These are phyloP conservation scores for Apostichopus leukothele DNA, from an alignment of 53 echinoderm and acorn worm genomes.

Conservation along the genomic window DNA sequence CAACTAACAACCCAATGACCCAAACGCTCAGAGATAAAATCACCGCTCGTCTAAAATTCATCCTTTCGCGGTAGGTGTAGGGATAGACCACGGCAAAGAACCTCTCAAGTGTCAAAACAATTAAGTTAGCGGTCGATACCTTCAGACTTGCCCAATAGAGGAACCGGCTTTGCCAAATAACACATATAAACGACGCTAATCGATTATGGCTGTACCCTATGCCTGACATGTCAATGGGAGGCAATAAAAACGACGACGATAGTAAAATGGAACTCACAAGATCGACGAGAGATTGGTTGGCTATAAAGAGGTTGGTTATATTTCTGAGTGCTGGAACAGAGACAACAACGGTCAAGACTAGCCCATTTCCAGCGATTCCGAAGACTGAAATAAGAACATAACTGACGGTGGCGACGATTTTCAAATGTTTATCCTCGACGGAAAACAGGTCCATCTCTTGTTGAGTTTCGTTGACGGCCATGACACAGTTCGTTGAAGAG, in stretches of 20 bases:
- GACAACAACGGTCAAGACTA: conserved; percentile 4
- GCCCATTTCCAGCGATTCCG: conserved; percentile 24
- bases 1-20: conserved; percentile 27
- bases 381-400: conserved; percentile 9
- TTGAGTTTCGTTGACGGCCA: neutral
- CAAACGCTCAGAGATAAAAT: neutral
- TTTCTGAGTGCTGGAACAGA: conserved; percentile 17
- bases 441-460: neutral
- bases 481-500: neutral
- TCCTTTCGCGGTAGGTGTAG: conserved; percentile 12
- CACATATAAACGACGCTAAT: conserved; percentile 39
- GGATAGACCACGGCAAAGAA: conserved; percentile 55
- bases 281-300: conserved; percentile 28
- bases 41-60: neutral
- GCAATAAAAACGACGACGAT: neutral
- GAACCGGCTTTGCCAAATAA: conserved; percentile 48
- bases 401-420: neutral
- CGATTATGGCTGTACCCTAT: neutral
- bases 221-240: conserved; percentile 4
- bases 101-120: conserved; percentile 49
- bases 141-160: conserved; percentile 50
- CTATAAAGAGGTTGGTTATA: conserved; percentile 13
- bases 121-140: conserved; percentile 51
- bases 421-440: neutral
- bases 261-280: conserved; percentile 21